Evolutionary conservation across 2,888 invertebrate genomes (phyloP).

Genomic region (Anthrax anthrax): DNA sequence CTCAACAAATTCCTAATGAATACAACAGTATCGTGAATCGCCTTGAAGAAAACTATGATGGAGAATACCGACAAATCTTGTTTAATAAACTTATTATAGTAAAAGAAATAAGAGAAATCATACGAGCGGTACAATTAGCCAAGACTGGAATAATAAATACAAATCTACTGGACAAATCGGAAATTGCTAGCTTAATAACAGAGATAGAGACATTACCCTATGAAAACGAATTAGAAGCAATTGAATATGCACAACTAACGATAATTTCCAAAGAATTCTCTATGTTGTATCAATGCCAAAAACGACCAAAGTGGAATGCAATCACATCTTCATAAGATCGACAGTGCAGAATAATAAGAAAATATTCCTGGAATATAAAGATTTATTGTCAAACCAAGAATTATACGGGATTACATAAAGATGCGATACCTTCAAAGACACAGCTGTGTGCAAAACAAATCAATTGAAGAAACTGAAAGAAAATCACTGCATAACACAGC

Average conservation of each 20-base stretch:
- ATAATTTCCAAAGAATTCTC: background rate
- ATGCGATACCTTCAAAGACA: no score
- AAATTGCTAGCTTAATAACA: background rate
- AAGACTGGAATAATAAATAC: background rate
- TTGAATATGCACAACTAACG: background rate
- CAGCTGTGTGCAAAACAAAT: no score
- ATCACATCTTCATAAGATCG: background rate
- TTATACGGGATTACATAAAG: no score
- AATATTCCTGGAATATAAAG: no score
- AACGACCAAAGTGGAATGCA: background rate
- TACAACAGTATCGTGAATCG: background rate
- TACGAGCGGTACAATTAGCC: background rate
- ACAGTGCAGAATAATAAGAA: background rate
- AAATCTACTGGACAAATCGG: background rate
- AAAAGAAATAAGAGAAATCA: background rate
- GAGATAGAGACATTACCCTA: background rate
- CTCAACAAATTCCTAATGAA: background rate
- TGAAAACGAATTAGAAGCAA: background rate
- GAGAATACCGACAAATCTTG: background rate
- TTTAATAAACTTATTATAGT: background rate
- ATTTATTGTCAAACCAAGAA: no score
- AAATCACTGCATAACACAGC: no score
- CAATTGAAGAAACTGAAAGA: no score
- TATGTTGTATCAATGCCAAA: background rate
- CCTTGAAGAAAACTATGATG: background rate